These are phyloP conservation scores for Poeciliopsis gracilis DNA, from an alignment of 2,797 vertebrate species.

Conservation along the genomic window DNA sequence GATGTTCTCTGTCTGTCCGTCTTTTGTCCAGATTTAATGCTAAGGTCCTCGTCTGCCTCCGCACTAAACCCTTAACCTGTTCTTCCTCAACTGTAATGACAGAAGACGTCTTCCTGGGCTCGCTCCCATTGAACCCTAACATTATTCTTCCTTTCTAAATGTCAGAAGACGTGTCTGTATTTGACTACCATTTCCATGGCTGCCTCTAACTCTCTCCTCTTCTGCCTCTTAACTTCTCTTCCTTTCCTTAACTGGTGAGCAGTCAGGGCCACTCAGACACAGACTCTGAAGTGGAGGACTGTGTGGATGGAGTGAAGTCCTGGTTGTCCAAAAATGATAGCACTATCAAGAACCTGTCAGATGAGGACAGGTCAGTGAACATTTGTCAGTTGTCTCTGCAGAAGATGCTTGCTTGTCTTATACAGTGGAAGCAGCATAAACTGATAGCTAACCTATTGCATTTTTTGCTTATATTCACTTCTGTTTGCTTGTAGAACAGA, in stretches of 20 bases:
- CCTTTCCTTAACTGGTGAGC: constrained; percentile 46
- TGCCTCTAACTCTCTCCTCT: background rate
- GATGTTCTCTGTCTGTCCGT: background rate
- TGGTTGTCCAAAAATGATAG: constrained; percentile 97
- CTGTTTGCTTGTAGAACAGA: background rate
- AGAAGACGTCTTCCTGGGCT: background rate
- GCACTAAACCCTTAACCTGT: background rate
- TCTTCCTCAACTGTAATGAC: background rate
- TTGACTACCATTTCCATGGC: background rate
- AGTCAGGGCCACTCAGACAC: constrained; percentile 92
- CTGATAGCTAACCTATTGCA: background rate
- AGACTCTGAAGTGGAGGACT: constrained; percentile 92
- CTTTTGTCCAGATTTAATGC: background rate
- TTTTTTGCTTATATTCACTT: background rate
- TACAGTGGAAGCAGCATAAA: background rate
- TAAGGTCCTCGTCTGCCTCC: background rate
- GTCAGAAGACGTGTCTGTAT: background rate
- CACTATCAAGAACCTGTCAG: constrained; percentile 90
- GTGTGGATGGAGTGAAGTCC: constrained; percentile 94
- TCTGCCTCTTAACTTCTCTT: constrained; percentile 38
- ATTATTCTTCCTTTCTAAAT: constrained; percentile 22
- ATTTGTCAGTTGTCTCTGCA: background rate
- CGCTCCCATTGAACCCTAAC: constrained; percentile 18
- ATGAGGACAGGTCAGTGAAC: constrained; percentile 92
- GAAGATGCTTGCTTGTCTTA: background rate